Base-by-base conservation (phyloP, 1,140 invertebrate genomes). In the Sitodiplosis mosellana region DNA sequence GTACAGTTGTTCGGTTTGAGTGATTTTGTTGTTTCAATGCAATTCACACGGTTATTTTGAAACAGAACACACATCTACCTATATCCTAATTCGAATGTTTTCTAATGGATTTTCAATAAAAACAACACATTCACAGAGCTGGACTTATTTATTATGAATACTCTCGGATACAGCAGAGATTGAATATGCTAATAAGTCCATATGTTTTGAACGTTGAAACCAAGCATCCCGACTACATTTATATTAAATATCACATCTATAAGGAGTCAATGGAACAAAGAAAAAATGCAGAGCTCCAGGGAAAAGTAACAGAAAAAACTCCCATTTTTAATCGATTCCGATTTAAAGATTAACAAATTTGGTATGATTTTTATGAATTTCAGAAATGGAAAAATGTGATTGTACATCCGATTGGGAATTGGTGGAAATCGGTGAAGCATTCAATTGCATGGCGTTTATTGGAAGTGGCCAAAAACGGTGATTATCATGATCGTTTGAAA, bases 401-500 rank as follows among this genome's bases (percentile, higher is more conserved):
- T 12, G 62, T 63, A 3, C 60, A 64, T 49, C 61, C 61, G 0
- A 55, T 64, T 49, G 61, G 61, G 7, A 64, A 64, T 48, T 64
- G 61, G 60, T 65, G 63, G 60, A 66, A 68, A 52, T 49, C 63
- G n/a, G 54, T 69, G 34, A 70, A 69, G 56, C 69, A 69, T 56
- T 59, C 59, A 11, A 68, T 66, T 47, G 67, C 69, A 7, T 63
- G 63, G 58, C 58, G 66, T 20, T 52, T 71, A n/a, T 46, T 70
- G 1, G 58, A 64, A 41, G 58, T 69, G 4, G 61, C 67, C 17
- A 60, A 61, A 52, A 64, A 52, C 19, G 64, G 67, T n/a, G 59
- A 58, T 22, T 53, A 58, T 43, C 53, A 59, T 49, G 56, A 66
- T 34, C 58, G 69, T 6, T 51, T 61, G 4, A 69, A 67, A 48